These are phyloP conservation scores for Plebejus anna DNA, from an alignment of 2,888 invertebrate genomes.

Conservation along the genomic window DNA sequence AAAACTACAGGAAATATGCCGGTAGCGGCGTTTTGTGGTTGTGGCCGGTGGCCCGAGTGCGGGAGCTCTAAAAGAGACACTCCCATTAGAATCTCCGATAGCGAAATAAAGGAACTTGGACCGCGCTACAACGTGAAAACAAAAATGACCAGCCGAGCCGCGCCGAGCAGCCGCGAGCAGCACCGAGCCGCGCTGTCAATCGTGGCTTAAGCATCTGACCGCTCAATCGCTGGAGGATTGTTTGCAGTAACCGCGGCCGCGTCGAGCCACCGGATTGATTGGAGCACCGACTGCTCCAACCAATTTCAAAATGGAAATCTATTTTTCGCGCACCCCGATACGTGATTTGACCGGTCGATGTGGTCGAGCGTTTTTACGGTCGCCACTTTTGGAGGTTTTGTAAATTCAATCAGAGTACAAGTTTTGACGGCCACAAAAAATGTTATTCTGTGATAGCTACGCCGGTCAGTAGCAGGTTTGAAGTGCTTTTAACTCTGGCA, in stretches of 20 bases:
- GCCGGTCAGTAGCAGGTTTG: not conserved
- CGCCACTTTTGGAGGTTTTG: not conserved
- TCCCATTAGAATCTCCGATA: not conserved
- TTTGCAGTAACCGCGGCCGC: constrained; percentile 4
- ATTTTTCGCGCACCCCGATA: not conserved
- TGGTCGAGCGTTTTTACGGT: not conserved
- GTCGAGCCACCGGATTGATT: constrained; percentile 14
- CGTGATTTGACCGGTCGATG: not conserved
- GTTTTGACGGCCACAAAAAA: not conserved
- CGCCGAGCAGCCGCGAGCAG: not conserved
- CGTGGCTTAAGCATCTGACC: constrained; percentile 12
- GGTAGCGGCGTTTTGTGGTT: too few relatives aligned
- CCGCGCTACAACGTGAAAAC: not conserved
- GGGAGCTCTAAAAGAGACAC: too few relatives aligned
- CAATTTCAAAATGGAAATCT: constrained; percentile 21
- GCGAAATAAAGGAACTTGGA: not conserved
- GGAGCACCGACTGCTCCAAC: not conserved
- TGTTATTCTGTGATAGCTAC: not conserved
- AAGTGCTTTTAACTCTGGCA: too few relatives aligned
- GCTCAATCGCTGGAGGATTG: constrained; percentile 23
- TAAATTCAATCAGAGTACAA: not conserved
- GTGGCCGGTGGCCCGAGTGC: too few relatives aligned
- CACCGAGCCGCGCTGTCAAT: not conserved
- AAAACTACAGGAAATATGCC: too few relatives aligned
- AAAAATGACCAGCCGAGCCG: not conserved